Evolutionary conservation across 2,888 invertebrate genomes (phyloP).

Genomic region (Acronicta leporina): DNA sequence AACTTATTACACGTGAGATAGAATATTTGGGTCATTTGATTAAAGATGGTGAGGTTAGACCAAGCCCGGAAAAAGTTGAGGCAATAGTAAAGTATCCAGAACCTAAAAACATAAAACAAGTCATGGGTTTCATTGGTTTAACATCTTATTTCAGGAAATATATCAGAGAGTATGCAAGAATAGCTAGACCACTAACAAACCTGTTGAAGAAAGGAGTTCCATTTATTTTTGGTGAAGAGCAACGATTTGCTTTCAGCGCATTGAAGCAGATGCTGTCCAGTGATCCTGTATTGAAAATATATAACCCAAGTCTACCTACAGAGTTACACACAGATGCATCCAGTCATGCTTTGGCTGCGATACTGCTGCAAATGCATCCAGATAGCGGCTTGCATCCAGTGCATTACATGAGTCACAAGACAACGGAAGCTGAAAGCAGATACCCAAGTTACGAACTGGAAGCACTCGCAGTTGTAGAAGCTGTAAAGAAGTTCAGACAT

Average conservation of each 20-base stretch:
- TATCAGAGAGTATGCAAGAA: not conserved
- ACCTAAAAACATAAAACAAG: not conserved
- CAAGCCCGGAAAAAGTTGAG: not conserved
- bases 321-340: not conserved
- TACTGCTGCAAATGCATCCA: not conserved
- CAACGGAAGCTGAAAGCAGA: not conserved
- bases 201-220: not conserved
- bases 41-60: not conserved
- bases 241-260: not conserved
- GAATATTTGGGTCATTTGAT: not conserved
- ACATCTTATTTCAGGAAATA: not conserved
- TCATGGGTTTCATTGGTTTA: not conserved
- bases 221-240: not conserved
- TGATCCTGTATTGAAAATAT: not conserved
- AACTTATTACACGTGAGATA: not conserved
- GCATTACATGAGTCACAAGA: not conserved
- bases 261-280: not conserved
- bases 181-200: not conserved
- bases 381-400: not conserved
- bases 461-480: not conserved
- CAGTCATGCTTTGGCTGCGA: not conserved
- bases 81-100: not conserved
- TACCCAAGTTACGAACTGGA: not conserved
- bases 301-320: not conserved
- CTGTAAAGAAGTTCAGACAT: not conserved